Evolutionary conservation across 2,113 vertebrate genomes (phyloP).

Genomic region (Tupaia chinensis): DNA sequence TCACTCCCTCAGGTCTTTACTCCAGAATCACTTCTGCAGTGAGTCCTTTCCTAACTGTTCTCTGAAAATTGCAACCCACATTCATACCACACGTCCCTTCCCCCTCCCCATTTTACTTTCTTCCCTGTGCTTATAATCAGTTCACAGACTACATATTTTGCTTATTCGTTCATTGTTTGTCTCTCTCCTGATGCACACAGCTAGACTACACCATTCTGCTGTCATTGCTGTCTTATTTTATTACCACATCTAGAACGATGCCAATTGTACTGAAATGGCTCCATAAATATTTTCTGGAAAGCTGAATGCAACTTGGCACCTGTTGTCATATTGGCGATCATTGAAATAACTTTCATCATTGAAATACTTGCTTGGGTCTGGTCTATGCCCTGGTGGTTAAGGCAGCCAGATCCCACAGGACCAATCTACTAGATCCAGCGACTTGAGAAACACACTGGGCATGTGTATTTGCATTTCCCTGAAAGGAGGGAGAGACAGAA

Average conservation of each 20-base stretch:
- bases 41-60: not conserved
- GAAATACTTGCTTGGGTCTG: not conserved
- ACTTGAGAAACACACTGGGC: too few relatives aligned
- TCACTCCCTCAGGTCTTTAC: not conserved
- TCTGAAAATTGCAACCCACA: not conserved
- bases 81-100: rapidly evolving
- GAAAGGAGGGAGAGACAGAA: too few relatives aligned
- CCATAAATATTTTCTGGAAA: not conserved
- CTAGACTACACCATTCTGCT: not conserved
- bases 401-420: too few relatives aligned
- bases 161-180: not conserved
- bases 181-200: not conserved
- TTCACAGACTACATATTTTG: not conserved
- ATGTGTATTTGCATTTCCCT: too few relatives aligned
- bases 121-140: not conserved
- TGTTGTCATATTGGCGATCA: not conserved
- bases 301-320: not conserved
- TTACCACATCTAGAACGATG: not conserved
- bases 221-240: not conserved
- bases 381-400: too few relatives aligned
- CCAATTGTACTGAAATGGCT: not conserved
- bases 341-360: not conserved
- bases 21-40: not conserved
- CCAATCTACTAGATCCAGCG: too few relatives aligned
- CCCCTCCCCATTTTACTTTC: not conserved